A percentile compares a stretch with the other conserved stretches of the same genome.
Conservation (phyloP, 1,140 invertebrate species). For the Leguminivora glycinivorella region DNA sequence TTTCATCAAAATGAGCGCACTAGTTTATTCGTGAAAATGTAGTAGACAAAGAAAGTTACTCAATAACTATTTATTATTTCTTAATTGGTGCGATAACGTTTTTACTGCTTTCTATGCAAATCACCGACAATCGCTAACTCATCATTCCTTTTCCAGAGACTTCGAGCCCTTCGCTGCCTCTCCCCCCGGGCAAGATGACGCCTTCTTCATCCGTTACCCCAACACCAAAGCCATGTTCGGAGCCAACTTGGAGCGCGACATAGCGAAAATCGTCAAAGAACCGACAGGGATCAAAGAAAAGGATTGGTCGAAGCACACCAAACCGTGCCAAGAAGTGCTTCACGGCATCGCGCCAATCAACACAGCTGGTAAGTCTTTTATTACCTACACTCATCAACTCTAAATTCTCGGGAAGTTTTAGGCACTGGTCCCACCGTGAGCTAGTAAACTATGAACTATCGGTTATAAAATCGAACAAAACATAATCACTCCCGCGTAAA, state of each 20-base stretch:
- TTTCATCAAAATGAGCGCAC: too few relatives aligned
- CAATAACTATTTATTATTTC: neutral
- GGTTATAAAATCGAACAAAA: too few relatives aligned
- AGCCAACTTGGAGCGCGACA: conserved; percentile 44
- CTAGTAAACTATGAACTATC: too few relatives aligned
- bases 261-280: conserved; percentile 40
- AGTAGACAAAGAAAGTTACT: too few relatives aligned
- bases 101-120: neutral
- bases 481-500: too few relatives aligned
- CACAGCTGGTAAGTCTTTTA: conserved; percentile 53
- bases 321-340: conserved; percentile 83
- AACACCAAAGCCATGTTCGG: conserved; percentile 64
- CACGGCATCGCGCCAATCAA: conserved; percentile 68
- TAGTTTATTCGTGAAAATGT: too few relatives aligned
- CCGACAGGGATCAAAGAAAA: conserved; percentile 60
- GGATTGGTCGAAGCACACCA: conserved; percentile 84
- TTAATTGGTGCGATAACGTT: neutral
- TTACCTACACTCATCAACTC: neutral
- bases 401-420: neutral
- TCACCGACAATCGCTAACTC: neutral
- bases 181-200: conserved; percentile 85
- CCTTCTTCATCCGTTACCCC: conserved; percentile 84
- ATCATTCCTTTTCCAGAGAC: conserved; percentile 78
- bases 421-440: too few relatives aligned
- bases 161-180: conserved; percentile 84